Evolutionary conservation across 1,140 invertebrate species (phyloP), one percentile per base, ranked within the genome.

Genomic region (Chlorops oryzae): DNA sequence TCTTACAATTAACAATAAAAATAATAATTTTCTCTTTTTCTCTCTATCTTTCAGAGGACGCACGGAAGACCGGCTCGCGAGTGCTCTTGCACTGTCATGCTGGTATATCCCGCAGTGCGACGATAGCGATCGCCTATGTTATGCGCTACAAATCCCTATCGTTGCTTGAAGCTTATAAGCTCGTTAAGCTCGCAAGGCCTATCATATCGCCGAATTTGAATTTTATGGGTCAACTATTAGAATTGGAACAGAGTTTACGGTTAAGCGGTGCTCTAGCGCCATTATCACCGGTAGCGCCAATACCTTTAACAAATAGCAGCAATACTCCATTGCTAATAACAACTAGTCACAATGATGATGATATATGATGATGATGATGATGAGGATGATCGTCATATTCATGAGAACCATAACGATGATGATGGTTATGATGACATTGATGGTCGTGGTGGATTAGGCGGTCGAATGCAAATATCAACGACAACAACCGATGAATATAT

Each of bases 151-250:
- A 87, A 58, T 81, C 83, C 40, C 72, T 93, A 64, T 83, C 83
- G n/a, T 89, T 93, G 79, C 79, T 90, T 22, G 90, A 96, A 59
- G 91, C 92, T 3, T 96, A 92, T 75, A 84, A 87, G 58, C 81
- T 86, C 61, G 92, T 97, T 28, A 92, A 95, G 67, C 80, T 80
- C 39, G 84, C 85, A 39, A 78, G 94, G 41, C 82, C 85, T 23
- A 96, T 96, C 69, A 96, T 98, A 59, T 94, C 92, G 40, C 93
- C 93, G 1, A 96, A 98, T 74, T 81, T 98, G 39, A 97, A 97
- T 69, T 98, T 98, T 74, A 93, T 98, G 85, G 91, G 87, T 9
- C 94, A 97, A 73, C 77, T 98, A 57, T 75, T 91, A 28, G 90
- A 96, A 63, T 81, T 92, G 59, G 91, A 95, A 65, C 82, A 89